phyloP scores from a whole-genome alignment of 1,140 invertebrate species.

The Zeugodacus cucurbitae region DNA sequence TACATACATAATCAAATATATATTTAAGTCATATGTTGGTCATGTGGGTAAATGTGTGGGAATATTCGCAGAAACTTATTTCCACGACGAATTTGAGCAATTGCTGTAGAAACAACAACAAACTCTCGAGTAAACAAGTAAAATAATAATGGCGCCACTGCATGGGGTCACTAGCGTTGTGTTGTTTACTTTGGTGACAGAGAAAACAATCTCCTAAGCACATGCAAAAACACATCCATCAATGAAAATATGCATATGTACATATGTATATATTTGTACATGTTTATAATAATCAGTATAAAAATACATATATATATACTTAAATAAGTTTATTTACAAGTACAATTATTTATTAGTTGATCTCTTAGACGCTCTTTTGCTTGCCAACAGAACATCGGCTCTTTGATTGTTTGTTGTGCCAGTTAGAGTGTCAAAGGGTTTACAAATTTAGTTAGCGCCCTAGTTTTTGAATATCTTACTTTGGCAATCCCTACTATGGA shows the following conservation, averaged over 20 bases:
- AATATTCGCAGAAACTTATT: constrained; percentile 5
- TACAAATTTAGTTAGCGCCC: no score
- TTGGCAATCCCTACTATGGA: no score
- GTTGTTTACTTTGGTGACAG: constrained; percentile 14
- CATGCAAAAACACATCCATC: constrained; percentile 4
- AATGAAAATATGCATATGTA: not conserved
- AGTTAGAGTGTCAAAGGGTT: no score
- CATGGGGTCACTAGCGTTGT: constrained; percentile 5
- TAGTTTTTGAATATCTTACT: no score
- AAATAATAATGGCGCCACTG: constrained; percentile 32
- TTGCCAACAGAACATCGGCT: no score
- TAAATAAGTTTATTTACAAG: no score
- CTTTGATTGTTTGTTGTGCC: no score
- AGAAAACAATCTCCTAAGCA: not conserved
- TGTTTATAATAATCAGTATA: not conserved
- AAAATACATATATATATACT: no score
- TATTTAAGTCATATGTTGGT: not conserved
- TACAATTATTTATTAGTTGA: no score
- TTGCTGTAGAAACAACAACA: not conserved
- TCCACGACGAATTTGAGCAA: not conserved
- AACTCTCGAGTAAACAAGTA: constrained; percentile 11
- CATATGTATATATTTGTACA: not conserved
- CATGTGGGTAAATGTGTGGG: not conserved
- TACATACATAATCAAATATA: not conserved
- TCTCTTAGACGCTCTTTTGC: no score